phyloP scores from a whole-genome alignment of 2,888 invertebrate species.

The Drosophila monieri region DNA sequence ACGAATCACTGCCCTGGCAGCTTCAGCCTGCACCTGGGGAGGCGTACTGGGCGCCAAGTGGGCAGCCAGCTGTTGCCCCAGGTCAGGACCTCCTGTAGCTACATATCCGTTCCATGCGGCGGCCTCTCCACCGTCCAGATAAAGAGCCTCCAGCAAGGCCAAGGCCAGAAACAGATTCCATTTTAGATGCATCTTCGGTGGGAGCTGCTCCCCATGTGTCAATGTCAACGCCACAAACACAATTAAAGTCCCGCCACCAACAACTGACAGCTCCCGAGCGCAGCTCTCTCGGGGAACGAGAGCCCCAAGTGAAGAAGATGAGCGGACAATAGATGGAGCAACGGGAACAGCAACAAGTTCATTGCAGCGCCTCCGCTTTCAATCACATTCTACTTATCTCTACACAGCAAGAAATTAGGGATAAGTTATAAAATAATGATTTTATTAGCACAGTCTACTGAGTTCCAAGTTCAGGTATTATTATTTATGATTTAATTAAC shows the following conservation, averaged over 20 bases:
- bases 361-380: constrained; percentile 12
- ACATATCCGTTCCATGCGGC: not conserved
- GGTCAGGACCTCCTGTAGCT: not conserved
- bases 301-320: constrained; percentile 19
- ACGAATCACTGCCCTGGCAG: constrained; percentile 60
- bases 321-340: constrained; percentile 21
- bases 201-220: constrained; percentile 16
- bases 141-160: constrained; percentile 34
- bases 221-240: constrained; percentile 30
- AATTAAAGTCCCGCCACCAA: constrained; percentile 6
- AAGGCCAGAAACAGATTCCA: constrained; percentile 43
- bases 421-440: not conserved
- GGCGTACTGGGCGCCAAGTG: constrained; percentile 52
- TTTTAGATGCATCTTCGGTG: constrained; percentile 16
- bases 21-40: constrained; percentile 56
- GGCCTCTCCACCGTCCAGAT: not conserved
- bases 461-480: too few species aligned
- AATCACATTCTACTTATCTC: constrained; percentile 28
- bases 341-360: not conserved
- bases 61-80: constrained; percentile 37
- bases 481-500: too few species aligned
- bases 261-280: constrained; percentile 19
- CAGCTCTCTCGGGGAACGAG: constrained; percentile 6
- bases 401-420: not conserved
- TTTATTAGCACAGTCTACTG: not conserved